Percentiles rank a stretch among this genome's conserved stretches.
Conservation (phyloP, 2,888 invertebrate species). For the Neoscelio sp. region DNA sequence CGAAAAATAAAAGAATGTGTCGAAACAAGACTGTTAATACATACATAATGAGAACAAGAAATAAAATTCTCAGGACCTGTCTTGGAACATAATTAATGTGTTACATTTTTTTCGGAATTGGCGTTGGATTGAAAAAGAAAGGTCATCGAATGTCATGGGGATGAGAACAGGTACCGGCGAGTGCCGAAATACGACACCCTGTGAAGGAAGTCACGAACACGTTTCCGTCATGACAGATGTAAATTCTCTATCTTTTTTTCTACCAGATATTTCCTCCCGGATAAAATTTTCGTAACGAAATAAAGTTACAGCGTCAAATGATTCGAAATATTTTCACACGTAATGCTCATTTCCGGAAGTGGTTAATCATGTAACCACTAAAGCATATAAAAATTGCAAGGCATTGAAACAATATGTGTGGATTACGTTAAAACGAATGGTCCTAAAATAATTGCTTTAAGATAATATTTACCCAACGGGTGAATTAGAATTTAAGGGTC, state of each 20-base stretch:
- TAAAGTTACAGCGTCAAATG: conserved; percentile 19
- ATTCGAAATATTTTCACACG: conserved; percentile 49
- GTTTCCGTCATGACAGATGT: conserved; percentile 82
- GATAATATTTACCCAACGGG: conserved; percentile 76
- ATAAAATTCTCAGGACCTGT: conserved; percentile 6
- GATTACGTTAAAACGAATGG: conserved; percentile 66
- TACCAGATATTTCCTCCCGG: background rate
- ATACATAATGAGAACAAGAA: too few relatives aligned
- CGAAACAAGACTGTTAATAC: too few relatives aligned
- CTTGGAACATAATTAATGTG: background rate
- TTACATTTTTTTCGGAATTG: conserved; percentile 28
- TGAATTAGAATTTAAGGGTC: conserved; percentile 71
- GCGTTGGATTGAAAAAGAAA: conserved; percentile 38
- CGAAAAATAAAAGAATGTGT: too few relatives aligned
- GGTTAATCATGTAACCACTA: conserved; percentile 35
- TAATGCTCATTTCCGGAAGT: conserved; percentile 42
- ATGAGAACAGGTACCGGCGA: conserved; percentile 60
- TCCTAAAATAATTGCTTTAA: conserved; percentile 74
- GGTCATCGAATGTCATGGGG: conserved; percentile 28
- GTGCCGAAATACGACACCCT: conserved; percentile 70
- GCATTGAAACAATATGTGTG: conserved; percentile 31
- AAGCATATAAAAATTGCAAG: too few relatives aligned
- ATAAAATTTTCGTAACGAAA: conserved; percentile 17
- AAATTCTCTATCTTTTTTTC: conserved; percentile 68
- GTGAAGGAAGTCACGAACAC: conserved; percentile 72